phyloP scores from a whole-genome alignment of 2,797 vertebrate species.

The Rhynchotus rufescens region DNA sequence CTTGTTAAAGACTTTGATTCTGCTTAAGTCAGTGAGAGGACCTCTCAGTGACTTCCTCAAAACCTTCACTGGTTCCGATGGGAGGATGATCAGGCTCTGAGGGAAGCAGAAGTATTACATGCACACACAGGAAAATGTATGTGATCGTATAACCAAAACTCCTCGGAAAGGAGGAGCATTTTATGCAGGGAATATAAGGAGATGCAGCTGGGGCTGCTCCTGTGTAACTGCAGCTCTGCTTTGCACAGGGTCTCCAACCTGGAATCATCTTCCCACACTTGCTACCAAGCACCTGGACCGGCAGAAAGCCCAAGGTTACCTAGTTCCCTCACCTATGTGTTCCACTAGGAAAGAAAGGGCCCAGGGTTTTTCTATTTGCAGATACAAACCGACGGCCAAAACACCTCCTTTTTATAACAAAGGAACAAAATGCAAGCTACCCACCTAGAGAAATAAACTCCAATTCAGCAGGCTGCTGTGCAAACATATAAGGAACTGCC shows the following conservation, averaged over 20 bases:
- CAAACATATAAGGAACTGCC: constrained; percentile 19
- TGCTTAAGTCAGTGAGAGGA: not conserved
- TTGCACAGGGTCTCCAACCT: not conserved
- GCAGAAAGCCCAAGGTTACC: not conserved
- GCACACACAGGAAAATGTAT: not conserved
- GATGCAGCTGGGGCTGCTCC: not conserved
- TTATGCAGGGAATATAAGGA: not conserved
- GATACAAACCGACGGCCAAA: not conserved
- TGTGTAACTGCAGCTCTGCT: not conserved
- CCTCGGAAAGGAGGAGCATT: not conserved
- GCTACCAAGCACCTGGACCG: not conserved
- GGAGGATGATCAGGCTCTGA: not conserved
- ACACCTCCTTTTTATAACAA: not conserved
- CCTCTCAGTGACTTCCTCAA: too few species aligned
- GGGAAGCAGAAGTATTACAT: not conserved
- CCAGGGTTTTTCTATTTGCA: not conserved
- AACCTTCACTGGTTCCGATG: not conserved
- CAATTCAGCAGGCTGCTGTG: not conserved
- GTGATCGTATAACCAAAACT: not conserved
- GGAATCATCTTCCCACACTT: not conserved
- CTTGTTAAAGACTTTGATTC: not conserved
- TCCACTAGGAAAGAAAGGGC: not conserved
- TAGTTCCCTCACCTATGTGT: not conserved
- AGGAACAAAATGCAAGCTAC: not conserved
- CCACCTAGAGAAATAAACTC: not conserved